phyloP scores from a whole-genome alignment of 2,888 invertebrate genomes.

The Agrilus mali region DNA sequence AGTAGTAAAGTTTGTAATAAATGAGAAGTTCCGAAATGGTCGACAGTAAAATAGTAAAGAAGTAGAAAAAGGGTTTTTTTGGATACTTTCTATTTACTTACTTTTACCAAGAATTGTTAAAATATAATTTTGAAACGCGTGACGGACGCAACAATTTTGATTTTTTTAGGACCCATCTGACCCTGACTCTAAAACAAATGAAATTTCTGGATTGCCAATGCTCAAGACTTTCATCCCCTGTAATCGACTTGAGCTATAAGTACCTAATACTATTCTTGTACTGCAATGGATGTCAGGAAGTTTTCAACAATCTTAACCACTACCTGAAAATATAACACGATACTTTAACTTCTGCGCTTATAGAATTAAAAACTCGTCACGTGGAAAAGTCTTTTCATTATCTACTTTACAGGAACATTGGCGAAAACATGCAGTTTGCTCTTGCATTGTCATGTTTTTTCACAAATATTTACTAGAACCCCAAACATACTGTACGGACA shows the following conservation, averaged over 20 bases:
- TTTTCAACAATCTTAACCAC: slow-evolving; percentile 21
- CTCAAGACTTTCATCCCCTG: slow-evolving; percentile 16
- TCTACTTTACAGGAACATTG: slow-evolving; percentile 17
- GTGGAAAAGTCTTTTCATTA: slow-evolving; percentile 21
- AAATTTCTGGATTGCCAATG: slow-evolving; percentile 21
- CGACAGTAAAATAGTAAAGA: too few relatives aligned
- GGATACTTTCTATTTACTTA: too few relatives aligned
- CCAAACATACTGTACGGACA: slow-evolving; percentile 12
- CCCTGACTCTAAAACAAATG: slow-evolving; percentile 10
- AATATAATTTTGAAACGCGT: too few relatives aligned
- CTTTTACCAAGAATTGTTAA: too few relatives aligned
- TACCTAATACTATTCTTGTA: too few relatives aligned
- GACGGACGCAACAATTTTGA: too few relatives aligned
- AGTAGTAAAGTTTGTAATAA: too few relatives aligned
- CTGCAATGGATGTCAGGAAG: slow-evolving; percentile 20
- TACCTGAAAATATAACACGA: slow-evolving; percentile 24
- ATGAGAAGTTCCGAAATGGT: too few relatives aligned
- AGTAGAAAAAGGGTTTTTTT: too few relatives aligned
- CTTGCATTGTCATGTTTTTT: slow-evolving; percentile 11
- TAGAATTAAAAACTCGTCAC: slow-evolving; percentile 18
- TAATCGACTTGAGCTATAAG: slow-evolving; percentile 25
- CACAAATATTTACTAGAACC: slow-evolving; percentile 12
- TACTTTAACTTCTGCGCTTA: slow-evolving; percentile 17
- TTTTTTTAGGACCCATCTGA: slow-evolving; percentile 8
- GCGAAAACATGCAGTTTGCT: slow-evolving; percentile 15